Evolutionary conservation across 2,888 invertebrate species (phyloP), one percentile per base, ranked within the genome.

Genomic region (Drosophila limbata): DNA sequence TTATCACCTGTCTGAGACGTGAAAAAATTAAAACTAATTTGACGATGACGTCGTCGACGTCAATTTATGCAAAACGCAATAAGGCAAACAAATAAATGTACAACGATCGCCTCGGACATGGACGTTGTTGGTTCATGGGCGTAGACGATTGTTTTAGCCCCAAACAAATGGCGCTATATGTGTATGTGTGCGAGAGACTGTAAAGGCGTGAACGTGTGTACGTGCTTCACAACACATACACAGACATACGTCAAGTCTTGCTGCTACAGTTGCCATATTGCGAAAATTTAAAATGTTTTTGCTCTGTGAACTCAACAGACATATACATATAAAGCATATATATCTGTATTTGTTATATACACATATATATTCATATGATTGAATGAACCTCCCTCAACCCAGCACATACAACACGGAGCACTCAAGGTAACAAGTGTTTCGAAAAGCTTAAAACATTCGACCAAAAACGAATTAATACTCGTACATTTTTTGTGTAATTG

Each of bases 351-450:
- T 57, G 47, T 47, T 52, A 50, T 52, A 31, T 31, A 45, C 55
- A 37, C 13, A 33, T 28, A 44, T 42, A 10, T 47, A 55, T 52
- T 25, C 31, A 63, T 35, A 31, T 63, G 69, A 74, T 73, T 79
- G 69, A 81, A 81, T 87, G 88, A 85, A 85, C 85, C 79, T 85
- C 85, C 88, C 73, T 84, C 86, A 86, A 84, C 84, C 67, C 81
- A 64, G 44, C 48, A 45, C 61, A 48, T 55, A 53, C 66, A 72
- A 62, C 45, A 53, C 65, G 42, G 40, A 47, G 66, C 25, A 67
- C 79, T 73, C 85, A 85, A 85, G 85, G 85, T 87, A 81, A 83
- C 85, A 87, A 85, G 79, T 84, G 85, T 82, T 79, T 80, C 68
- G 67, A 79, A 70, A 71, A 57, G 45, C 47, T 79, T 76, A 52